Conservation (phyloP, 2,113 vertebrate genomes). For the Neopipo cinnamomea region DNA sequence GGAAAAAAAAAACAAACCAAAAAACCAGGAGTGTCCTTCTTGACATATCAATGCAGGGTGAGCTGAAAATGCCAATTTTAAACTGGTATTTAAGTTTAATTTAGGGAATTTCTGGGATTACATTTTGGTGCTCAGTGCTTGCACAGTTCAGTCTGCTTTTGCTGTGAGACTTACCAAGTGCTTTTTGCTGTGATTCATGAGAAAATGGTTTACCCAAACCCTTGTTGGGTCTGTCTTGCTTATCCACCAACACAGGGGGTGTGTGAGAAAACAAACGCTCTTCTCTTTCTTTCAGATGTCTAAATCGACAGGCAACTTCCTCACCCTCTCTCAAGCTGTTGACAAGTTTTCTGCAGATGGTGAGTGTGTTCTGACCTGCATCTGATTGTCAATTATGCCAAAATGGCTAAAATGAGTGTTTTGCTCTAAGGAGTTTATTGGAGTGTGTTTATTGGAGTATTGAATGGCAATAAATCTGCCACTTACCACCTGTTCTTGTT, state of each 20-base stretch:
- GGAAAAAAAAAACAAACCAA: not conserved
- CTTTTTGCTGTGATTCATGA: not conserved
- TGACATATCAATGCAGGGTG: not conserved
- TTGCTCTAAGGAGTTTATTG: not conserved
- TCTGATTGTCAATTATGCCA: not conserved
- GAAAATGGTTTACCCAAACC: not conserved
- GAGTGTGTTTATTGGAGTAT: not conserved
- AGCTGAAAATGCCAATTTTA: not conserved
- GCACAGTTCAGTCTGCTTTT: not conserved
- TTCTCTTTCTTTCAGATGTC: constrained; percentile 86
- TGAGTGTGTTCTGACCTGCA: constrained; percentile 59
- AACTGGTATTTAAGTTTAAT: not conserved
- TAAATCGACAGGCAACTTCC: constrained; percentile 98
- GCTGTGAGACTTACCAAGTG: not conserved
- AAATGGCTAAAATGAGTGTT: not conserved
- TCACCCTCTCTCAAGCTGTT: constrained; percentile 87
- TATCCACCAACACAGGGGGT: not conserved
- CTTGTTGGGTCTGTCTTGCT: not conserved
- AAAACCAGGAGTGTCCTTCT: not conserved
- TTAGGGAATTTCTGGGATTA: not conserved
- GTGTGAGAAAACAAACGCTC: not conserved
- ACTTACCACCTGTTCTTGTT: not conserved
- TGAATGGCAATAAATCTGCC: not conserved
- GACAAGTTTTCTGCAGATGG: constrained; percentile 97
- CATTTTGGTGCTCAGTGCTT: not conserved